phyloP scores from a whole-genome alignment of 2,113 vertebrate genomes.

The Pristiophorus japonicus region DNA sequence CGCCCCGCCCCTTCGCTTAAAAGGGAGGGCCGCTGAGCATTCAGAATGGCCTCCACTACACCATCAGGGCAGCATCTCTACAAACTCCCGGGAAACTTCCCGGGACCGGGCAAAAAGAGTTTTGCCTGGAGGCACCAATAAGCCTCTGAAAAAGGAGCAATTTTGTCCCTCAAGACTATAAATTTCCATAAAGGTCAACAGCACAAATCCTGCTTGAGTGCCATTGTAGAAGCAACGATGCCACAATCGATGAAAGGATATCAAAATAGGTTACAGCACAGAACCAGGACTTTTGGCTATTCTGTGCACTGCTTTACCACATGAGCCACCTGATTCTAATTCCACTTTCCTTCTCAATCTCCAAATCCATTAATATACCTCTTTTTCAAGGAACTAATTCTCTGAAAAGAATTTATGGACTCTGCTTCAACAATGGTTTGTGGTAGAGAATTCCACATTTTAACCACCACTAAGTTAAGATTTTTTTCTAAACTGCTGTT shows the following conservation, averaged over 20 bases:
- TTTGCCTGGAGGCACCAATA: no score
- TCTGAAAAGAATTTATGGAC: neutral
- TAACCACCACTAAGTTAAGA: neutral
- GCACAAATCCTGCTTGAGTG: neutral
- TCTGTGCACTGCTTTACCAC: neutral
- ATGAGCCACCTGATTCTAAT: neutral
- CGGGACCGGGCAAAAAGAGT: no score
- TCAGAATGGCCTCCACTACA: no score
- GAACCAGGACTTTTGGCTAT: no score
- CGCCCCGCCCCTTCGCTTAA: no score
- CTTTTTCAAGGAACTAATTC: neutral
- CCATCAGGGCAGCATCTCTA: no score
- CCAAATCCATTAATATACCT: neutral
- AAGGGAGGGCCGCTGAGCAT: no score
- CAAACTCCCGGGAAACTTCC: no score
- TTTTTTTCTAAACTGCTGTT: neutral
- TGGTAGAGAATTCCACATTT: neutral
- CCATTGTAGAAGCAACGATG: neutral
- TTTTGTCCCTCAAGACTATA: no score
- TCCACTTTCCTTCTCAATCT: neutral
- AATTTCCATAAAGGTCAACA: neutral
- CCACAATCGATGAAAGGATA: neutral
- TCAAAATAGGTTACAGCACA: neutral
- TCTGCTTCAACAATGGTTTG: neutral
- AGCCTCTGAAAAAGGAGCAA: no score